Evolutionary conservation across 2,888 invertebrate species (phyloP).

Genomic region (Penaeus monodon): DNA sequence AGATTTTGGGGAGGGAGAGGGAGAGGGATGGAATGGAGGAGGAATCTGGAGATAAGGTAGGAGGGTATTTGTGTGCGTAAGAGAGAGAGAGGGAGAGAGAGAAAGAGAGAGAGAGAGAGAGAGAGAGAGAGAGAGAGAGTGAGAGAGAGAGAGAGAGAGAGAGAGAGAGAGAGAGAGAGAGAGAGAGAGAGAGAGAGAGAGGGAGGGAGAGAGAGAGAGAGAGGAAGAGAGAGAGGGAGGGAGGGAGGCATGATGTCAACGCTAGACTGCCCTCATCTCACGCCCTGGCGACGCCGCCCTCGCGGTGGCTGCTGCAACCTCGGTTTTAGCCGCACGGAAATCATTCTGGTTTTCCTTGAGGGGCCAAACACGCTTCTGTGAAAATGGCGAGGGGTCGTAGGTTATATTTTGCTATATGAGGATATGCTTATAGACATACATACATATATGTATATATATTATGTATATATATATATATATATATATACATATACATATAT

Average conservation of each 20-base stretch:
- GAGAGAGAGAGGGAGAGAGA: background rate
- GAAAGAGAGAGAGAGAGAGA: background rate
- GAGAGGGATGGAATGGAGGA: background rate
- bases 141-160: background rate
- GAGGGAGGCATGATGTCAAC: too few species aligned
- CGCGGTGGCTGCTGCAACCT: too few species aligned
- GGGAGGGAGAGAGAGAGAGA: too few species aligned
- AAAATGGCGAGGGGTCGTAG: background rate
- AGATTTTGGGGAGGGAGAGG: background rate
- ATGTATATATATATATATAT: constrained; percentile 21
- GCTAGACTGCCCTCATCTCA: too few species aligned
- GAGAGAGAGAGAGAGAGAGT: constrained; percentile 9
- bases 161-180: background rate
- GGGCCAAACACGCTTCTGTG: background rate
- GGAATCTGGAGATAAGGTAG: background rate
- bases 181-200: background rate
- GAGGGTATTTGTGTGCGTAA: background rate
- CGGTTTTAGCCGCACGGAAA: too few species aligned
- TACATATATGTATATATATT: constrained; percentile 22
- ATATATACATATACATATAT: constrained; percentile 24
- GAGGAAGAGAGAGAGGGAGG: too few species aligned
- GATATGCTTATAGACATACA: background rate
- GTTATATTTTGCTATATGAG: background rate
- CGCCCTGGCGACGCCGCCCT: too few species aligned
- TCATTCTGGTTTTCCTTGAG: too few species aligned